Percentiles rank a stretch among this genome's conserved stretches.
phyloP scores from a whole-genome alignment of 2,113 vertebrate species.

The Amazona guildingii region DNA sequence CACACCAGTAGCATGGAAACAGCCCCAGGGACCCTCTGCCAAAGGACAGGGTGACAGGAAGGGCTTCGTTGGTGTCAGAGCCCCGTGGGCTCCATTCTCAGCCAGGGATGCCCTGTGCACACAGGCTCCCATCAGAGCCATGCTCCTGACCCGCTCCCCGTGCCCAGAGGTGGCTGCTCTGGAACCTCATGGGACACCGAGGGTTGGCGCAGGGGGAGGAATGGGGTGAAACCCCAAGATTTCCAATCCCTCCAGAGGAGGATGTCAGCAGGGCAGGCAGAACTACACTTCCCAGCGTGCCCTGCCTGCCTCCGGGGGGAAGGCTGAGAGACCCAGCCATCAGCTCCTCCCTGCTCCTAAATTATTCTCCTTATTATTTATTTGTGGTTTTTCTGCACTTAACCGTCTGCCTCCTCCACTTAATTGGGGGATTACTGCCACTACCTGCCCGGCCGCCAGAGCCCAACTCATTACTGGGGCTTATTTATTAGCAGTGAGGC shows the following conservation, averaged over 20 bases:
- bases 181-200: neutral
- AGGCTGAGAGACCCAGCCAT: slow-evolving; percentile 9
- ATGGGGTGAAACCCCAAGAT: neutral
- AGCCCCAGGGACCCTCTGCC: neutral
- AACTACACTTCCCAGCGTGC: slow-evolving; percentile 69
- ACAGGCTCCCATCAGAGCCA: neutral
- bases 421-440: slow-evolving; percentile 53
- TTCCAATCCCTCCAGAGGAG: neutral
- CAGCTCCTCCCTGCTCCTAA: slow-evolving; percentile 55
- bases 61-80: neutral
- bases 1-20: neutral
- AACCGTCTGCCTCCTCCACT: slow-evolving; percentile 43
- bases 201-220: accelerated
- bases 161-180: neutral
- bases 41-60: neutral
- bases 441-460: slow-evolving; percentile 23
- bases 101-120: neutral
- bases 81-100: neutral
- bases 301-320: neutral
- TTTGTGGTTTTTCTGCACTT: slow-evolving; percentile 64
- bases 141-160: accelerated
- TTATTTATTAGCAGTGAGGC: slow-evolving; percentile 41
- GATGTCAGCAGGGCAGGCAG: neutral
- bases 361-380: slow-evolving; percentile 56
- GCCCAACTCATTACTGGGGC: slow-evolving; percentile 27